phyloP scores from a whole-genome alignment of 2,888 invertebrate species.

The Germaria angustata region DNA sequence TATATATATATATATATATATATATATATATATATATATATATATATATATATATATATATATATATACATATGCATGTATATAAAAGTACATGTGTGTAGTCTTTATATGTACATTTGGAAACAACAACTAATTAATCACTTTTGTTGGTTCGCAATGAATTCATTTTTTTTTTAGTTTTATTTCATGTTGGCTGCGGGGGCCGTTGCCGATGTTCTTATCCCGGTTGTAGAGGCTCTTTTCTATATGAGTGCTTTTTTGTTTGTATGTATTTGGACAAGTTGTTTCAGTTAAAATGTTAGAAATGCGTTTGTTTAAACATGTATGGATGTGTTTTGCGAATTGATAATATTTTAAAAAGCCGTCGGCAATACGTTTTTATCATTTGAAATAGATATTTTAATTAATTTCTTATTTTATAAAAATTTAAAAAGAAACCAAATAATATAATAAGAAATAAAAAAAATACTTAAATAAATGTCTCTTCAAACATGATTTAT shows the following conservation, averaged over 20 bases:
- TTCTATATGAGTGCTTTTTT: conserved; percentile 9
- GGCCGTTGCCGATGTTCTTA: conserved; percentile 1
- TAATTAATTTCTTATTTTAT: not conserved
- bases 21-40: not conserved
- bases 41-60: not conserved
- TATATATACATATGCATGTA: not conserved
- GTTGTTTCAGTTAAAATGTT: conserved; percentile 30
- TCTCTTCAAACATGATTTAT: too few relatives aligned
- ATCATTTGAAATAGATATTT: not conserved
- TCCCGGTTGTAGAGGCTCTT: not conserved
- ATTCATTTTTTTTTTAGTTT: not conserved
- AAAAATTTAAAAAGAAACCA: not conserved
- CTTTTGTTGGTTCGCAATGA: conserved; percentile 20
- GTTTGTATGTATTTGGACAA: not conserved
- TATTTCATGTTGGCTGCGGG: conserved; percentile 8
- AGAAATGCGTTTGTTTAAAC: not conserved
- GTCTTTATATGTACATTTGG: too few relatives aligned
- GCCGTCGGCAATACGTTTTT: conserved; percentile 36
- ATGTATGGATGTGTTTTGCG: not conserved
- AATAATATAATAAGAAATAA: too few relatives aligned
- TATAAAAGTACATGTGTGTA: not conserved
- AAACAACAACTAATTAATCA: conserved; percentile 47
- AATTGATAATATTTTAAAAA: not conserved
- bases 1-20: not conserved
- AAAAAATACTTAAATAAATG: too few relatives aligned